A percentile compares a stretch with the other conserved stretches of the same genome.
phyloP scores from a whole-genome alignment of 2,797 vertebrate genomes.

The Myotis pilosus region DNA sequence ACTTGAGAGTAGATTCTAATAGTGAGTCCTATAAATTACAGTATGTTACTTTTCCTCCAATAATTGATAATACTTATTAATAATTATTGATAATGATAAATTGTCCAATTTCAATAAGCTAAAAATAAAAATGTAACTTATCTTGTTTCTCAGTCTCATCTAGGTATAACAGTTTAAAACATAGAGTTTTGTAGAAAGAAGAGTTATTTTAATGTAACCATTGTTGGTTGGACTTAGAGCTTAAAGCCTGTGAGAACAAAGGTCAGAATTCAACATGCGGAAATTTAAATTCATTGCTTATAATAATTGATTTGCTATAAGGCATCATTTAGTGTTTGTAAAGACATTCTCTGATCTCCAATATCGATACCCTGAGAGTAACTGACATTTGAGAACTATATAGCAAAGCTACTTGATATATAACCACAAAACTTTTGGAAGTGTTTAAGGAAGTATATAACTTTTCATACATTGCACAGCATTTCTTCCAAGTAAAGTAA shows the following conservation, averaged over 20 bases:
- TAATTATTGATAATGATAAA: background rate
- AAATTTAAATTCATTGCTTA: background rate
- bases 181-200: background rate
- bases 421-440: background rate
- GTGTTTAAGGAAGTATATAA: background rate
- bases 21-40: background rate
- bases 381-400: background rate
- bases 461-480: background rate
- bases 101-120: background rate
- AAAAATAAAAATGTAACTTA: background rate
- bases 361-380: background rate
- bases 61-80: background rate
- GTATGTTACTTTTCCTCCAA: background rate
- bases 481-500: background rate
- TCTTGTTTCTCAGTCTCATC: background rate
- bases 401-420: background rate
- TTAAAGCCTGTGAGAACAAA: background rate
- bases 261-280: background rate
- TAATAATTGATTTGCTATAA: background rate
- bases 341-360: background rate
- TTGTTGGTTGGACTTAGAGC: background rate
- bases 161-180: background rate
- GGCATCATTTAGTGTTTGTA: background rate
- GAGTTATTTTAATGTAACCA: background rate
- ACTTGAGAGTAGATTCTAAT: background rate